phyloP scores from a whole-genome alignment of 2,888 invertebrate genomes.

The Spatulosminthurus flaviceps region DNA sequence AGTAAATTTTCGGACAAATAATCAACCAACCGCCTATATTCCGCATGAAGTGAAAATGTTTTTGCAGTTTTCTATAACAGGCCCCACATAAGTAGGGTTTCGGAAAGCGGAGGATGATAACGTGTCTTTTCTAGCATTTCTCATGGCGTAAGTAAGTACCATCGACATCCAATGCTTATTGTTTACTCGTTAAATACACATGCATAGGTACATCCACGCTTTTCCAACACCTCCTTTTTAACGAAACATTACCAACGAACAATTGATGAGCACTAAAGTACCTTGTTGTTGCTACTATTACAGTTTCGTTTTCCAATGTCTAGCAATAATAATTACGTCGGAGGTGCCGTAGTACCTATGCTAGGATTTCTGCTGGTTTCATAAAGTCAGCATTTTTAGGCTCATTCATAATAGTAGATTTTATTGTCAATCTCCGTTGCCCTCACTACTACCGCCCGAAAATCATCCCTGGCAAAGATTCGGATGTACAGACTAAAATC shows the following conservation, averaged over 20 bases:
- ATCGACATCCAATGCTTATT: neutral
- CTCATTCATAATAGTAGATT: too few species aligned
- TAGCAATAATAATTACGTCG: too few species aligned
- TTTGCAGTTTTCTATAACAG: conserved; percentile 26
- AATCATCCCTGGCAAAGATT: too few species aligned
- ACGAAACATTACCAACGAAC: neutral
- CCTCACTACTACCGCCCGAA: too few species aligned
- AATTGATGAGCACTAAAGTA: neutral
- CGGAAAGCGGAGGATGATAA: neutral
- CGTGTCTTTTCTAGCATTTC: conserved; percentile 12
- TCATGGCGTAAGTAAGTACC: neutral
- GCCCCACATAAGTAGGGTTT: neutral
- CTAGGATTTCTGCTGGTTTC: too few species aligned
- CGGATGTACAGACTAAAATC: too few species aligned
- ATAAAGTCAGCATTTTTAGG: too few species aligned
- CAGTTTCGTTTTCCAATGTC: too few species aligned
- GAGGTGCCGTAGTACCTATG: too few species aligned
- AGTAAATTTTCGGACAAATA: conserved; percentile 33
- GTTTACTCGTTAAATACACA: conserved; percentile 2
- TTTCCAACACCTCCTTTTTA: neutral
- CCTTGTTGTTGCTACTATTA: too few species aligned
- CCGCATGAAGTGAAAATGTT: conserved; percentile 1
- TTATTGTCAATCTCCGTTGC: too few species aligned
- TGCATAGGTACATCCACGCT: too few species aligned
- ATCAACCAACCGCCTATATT: neutral